Conservation (phyloP, 2,113 vertebrate species). For the Tetrao urogallus region DNA sequence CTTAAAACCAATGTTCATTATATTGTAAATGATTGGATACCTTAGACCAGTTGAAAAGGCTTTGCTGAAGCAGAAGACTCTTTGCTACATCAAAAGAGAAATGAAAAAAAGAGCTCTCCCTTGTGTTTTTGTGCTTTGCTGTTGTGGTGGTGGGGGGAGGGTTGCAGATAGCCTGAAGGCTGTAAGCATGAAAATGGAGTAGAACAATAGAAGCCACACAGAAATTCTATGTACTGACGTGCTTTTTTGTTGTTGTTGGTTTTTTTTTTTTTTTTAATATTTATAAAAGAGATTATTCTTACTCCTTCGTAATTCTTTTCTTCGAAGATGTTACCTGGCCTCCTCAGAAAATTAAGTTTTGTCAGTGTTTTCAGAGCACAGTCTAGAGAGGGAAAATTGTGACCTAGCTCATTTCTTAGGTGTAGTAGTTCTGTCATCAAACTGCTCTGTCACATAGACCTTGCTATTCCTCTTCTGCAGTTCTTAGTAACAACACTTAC, state of each 20-base stretch:
- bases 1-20: not conserved
- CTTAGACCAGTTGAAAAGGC: not conserved
- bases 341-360: not conserved
- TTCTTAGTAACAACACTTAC: not conserved
- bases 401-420: not conserved
- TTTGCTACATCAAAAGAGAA: not conserved
- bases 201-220: not conserved
- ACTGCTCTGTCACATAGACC: not conserved
- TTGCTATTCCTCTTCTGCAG: not conserved
- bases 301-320: rapidly evolving
- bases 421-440: not conserved
- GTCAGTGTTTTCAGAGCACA: not conserved
- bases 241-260: not conserved
- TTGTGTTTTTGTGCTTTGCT: not conserved
- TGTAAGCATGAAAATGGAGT: not conserved
- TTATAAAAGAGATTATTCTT: not conserved
- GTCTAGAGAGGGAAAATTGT: not conserved
- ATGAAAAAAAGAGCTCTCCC: not conserved
- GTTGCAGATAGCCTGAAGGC: not conserved
- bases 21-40: not conserved
- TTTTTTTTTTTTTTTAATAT: no score
- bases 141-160: not conserved
- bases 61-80: not conserved
- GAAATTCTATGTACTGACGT: not conserved
- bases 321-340: not conserved